These are phyloP conservation scores for Caradrina kadenii DNA, from an alignment of 2,888 invertebrate genomes.

Conservation along the genomic window DNA sequence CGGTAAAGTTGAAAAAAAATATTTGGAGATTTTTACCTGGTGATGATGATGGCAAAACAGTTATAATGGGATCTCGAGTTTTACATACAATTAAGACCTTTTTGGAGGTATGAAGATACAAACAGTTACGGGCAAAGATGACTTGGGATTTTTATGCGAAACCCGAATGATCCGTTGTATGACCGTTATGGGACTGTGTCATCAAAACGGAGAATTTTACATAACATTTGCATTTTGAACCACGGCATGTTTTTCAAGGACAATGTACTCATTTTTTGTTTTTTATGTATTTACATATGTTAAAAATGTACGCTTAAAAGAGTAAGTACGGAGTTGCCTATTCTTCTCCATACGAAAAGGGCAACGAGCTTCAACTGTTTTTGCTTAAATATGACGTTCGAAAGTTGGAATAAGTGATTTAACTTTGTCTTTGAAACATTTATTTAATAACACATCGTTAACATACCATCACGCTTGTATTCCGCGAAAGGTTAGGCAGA, in stretches of 20 bases:
- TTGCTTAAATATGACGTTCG: no score
- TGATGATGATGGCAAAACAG: conserved; percentile 62
- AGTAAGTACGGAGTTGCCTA: not conserved
- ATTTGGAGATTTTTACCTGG: conserved; percentile 60
- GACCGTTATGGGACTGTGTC: conserved; percentile 76
- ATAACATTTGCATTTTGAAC: conserved; percentile 66
- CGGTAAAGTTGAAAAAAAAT: conserved; percentile 54
- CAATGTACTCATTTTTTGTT: conserved; percentile 27
- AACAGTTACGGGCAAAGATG: conserved; percentile 64
- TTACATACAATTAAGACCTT: conserved; percentile 39
- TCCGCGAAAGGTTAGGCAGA: no score
- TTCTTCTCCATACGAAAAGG: no score
- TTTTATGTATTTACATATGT: conserved; percentile 5
- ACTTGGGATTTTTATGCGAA: conserved; percentile 69
- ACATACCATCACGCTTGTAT: no score
- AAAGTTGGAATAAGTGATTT: no score
- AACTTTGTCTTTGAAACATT: no score
- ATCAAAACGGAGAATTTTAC: conserved; percentile 63
- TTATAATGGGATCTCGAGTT: conserved; percentile 61
- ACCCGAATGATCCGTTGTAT: conserved; percentile 60
- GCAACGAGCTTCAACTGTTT: no score
- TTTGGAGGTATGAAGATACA: conserved; percentile 22
- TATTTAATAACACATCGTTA: no score
- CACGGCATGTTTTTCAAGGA: conserved; percentile 50
- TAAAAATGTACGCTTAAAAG: not conserved